Evolutionary conservation across 2,888 invertebrate species (phyloP), one percentile per base, ranked within the genome.

Genomic region (Eilema caniola): DNA sequence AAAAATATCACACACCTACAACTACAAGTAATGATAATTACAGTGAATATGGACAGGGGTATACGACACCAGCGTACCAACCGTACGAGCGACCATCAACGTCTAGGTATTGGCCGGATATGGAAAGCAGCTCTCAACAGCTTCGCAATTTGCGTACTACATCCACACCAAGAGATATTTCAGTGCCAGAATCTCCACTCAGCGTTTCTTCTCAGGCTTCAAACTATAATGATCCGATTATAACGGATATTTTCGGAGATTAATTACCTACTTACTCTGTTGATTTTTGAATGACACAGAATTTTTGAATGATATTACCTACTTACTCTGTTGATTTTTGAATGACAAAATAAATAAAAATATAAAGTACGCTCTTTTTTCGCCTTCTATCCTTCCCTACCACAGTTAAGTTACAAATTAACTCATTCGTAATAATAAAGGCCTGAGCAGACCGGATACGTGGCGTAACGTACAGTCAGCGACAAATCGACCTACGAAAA

Each of bases 21-120:
- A 25, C 60, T 60, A 60, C 60, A 60, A 59, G 63, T 69, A 74
- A 69, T 69, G 62, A 69, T 72, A 69, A 74, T 71, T 77, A 75
- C 69, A 73, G 66, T 77, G 66, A 75, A 71, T 75, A 75, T 75
- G 77, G 75, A 75, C 74, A 77, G 72, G 74, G 73, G 74, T 77
- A 75, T 74, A 75, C 72, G 68, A 72, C 74, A 72, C 71, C 66
- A 69, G 66, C 71, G 28, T 64, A 62, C 67, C 67, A 64, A 73
- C 66, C 66, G 41, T 41, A 41, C 41, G 41, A 41, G 41, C 41
- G 72, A 67, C 28, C 72, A 75, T 67, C 72, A 72, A 70, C 72
- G 70, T 73, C 73, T 73, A 1, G 66, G 73, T 70, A 70, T 73
- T 67, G 70, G 75, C 75, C 67, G 66, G 75, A 75, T 41, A 41